These are phyloP conservation scores for Naja naja DNA, from an alignment of 2,113 vertebrate species.

Conservation along the genomic window DNA sequence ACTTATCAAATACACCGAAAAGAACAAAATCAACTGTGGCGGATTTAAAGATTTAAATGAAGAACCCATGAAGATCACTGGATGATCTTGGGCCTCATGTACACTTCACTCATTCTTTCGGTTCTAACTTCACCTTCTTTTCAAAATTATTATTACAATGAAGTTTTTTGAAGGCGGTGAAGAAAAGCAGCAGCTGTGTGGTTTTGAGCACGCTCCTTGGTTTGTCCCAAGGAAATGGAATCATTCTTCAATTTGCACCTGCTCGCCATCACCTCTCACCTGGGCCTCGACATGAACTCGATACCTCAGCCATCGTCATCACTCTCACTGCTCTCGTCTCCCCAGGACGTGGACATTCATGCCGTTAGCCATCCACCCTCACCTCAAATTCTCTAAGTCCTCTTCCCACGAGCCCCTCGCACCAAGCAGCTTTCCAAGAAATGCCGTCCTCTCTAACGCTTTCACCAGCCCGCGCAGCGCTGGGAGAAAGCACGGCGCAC, in stretches of 20 bases:
- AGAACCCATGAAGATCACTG: neutral
- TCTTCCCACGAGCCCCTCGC: neutral
- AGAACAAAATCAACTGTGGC: neutral
- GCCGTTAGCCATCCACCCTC: rapidly evolving
- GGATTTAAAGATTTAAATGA: neutral
- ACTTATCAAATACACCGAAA: neutral
- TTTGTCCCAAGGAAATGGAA: too few species aligned
- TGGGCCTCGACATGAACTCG: conserved; percentile 23
- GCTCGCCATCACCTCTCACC: rapidly evolving
- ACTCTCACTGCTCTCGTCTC: conserved; percentile 65
- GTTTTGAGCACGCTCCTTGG: too few species aligned
- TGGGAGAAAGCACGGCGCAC: neutral
- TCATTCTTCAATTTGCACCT: too few species aligned
- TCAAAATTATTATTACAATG: too few species aligned
- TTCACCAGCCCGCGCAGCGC: neutral
- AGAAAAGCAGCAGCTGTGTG: too few species aligned
- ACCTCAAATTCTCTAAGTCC: neutral
- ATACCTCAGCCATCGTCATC: conserved; percentile 70
- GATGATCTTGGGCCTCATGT: neutral
- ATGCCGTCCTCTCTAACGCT: neutral
- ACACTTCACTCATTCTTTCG: too few species aligned
- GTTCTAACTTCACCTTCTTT: too few species aligned
- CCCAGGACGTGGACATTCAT: neutral
- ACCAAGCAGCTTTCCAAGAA: neutral
- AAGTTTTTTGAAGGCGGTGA: too few species aligned